phyloP scores from a whole-genome alignment of 1,140 invertebrate species.

The Drepana arcuata region DNA sequence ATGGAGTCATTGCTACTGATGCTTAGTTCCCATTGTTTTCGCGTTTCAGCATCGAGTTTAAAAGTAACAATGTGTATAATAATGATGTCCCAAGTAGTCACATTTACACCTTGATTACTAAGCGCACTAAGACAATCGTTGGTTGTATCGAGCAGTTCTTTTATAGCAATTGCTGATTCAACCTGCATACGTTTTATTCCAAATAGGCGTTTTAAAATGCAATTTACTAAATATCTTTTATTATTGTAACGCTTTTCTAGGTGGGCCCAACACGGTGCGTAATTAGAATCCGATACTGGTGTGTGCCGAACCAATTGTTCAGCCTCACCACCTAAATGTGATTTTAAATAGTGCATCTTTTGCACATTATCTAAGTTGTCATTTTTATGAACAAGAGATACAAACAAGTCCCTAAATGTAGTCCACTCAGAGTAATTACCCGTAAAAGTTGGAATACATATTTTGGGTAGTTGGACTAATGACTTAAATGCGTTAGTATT shows the following conservation, averaged over 20 bases:
- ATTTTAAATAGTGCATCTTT: conserved; percentile 1
- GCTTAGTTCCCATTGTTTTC: not conserved
- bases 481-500: not conserved
- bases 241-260: not conserved
- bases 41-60: not conserved
- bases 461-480: not conserved
- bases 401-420: not conserved
- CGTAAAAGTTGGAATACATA: not conserved
- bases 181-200: not conserved
- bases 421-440: not conserved
- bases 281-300: not conserved
- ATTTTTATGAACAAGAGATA: not conserved
- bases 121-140: not conserved
- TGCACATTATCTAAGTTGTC: not conserved
- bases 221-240: not conserved
- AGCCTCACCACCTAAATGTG: not conserved
- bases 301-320: not conserved
- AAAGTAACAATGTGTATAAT: not conserved
- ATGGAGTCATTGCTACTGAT: not conserved
- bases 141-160: not conserved
- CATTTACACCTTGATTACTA: not conserved
- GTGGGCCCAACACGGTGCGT: not conserved
- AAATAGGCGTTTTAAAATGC: not conserved
- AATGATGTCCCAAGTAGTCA: not conserved
- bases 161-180: not conserved